Evolutionary conservation across 2,113 vertebrate species (phyloP).

Genomic region (Ondatra zibethicus): DNA sequence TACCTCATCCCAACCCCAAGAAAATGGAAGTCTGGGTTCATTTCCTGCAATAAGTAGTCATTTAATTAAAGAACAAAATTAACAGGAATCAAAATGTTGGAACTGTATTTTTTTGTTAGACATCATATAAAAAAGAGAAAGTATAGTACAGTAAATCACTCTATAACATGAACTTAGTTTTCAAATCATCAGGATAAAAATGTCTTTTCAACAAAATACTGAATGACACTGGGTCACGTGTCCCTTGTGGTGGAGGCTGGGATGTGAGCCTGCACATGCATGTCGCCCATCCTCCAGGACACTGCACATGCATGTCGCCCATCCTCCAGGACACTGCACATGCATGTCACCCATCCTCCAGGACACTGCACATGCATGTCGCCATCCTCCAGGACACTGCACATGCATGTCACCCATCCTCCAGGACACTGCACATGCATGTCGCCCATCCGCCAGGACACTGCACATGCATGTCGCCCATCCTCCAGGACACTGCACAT

Average conservation of each 20-base stretch:
- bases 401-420: conserved; percentile 90
- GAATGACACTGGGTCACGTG: conserved; percentile 80
- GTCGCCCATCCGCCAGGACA: conserved; percentile 84
- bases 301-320: conserved; percentile 90
- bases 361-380: conserved; percentile 92
- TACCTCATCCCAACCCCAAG: conserved; percentile 39
- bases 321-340: conserved; percentile 88
- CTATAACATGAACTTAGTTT: conserved; percentile 97
- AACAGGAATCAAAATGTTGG: conserved; percentile 90
- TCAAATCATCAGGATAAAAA: conserved; percentile 94
- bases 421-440: conserved; percentile 92
- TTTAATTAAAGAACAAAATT: conserved; percentile 91
- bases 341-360: conserved; percentile 88
- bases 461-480: conserved; percentile 90
- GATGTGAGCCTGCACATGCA: conserved; percentile 91
- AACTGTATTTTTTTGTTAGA: conserved; percentile 85
- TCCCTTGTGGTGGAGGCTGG: conserved; percentile 85
- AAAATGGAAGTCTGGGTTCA: conserved; percentile 66
- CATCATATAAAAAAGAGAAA: conserved; percentile 89
- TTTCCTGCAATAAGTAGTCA: conserved; percentile 89
- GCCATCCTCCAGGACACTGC: conserved; percentile 85
- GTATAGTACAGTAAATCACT: conserved; percentile 92
- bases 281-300: conserved; percentile 84
- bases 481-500: conserved; percentile 89
- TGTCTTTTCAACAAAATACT: conserved; percentile 86